Base-by-base conservation (phyloP, 2,113 vertebrate genomes). In the Centropus unirufus region DNA sequence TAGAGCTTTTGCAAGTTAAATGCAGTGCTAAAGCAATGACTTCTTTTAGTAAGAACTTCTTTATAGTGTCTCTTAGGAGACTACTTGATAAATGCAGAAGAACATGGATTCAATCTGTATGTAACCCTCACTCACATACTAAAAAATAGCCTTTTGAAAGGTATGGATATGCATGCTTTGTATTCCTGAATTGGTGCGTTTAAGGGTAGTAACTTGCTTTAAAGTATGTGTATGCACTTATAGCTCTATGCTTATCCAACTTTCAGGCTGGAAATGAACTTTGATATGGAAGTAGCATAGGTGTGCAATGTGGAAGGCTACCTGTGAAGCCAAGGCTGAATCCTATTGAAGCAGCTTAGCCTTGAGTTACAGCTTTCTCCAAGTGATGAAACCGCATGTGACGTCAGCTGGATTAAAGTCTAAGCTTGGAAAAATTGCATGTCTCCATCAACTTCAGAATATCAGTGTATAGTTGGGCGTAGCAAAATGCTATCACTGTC, bases 141-240 rank as follows among this genome's bases (percentile, higher is more conserved):
- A 62, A 34, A 84, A 36, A 36, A 6, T 7, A 72, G 13, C 44
- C 19, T 54, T 76, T 69, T 49, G 26, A 58, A 69, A 32, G 40
- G 3, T 3, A 12, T 11, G 5, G 68, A 26, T 2, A 1, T 5
- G 2, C 0, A 0, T 13, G 14, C 5, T 2, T 12, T 57, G 12
- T 67, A 23, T 63, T 89, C 29, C 42, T 39, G 14, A 32, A 4
- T 27, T 40, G 21, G 21, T 84, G 8, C 14, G 8, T 39, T 68
- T 73, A 40, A 83, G 67, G 24, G 7, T 23, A 47, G 16, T 22
- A 32, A 14, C 22, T 92, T 63, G 19, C 47, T 92, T 54, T 74
- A 67, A 81, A 61, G 39, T 51, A 16, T 6, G 1, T 0, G 1
- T 8, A 1, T 18, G 13, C 2, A 0, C 10, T 72, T 51, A 23